phyloP scores from a whole-genome alignment of 2,888 invertebrate species.

The Cryptus armator region DNA sequence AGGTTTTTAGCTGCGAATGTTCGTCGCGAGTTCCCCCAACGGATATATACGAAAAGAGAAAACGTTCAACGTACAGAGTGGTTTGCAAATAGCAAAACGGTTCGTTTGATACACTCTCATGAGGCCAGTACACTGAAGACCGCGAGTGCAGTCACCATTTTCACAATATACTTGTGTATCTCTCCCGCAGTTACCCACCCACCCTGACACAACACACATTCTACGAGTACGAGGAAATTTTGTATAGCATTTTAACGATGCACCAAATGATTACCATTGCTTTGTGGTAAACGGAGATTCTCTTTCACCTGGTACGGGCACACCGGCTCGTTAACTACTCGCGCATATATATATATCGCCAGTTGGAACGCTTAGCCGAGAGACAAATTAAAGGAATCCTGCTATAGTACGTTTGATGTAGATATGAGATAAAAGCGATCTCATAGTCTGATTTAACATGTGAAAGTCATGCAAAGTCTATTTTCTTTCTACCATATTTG shows the following conservation, averaged over 20 bases:
- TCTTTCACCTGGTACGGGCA: neutral
- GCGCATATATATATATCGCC: neutral
- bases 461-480: neutral
- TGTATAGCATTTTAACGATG: constrained; percentile 43
- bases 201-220: neutral
- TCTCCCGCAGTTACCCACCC: neutral
- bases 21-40: neutral
- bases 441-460: neutral
- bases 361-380: neutral
- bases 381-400: constrained; percentile 18
- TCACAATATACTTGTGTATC: constrained; percentile 4
- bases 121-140: constrained; percentile 4
- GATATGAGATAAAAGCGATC: neutral
- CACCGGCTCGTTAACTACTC: neutral
- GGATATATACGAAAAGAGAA: neutral
- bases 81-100: constrained; percentile 18
- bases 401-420: constrained; percentile 3
- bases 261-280: constrained; percentile 57
- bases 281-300: constrained; percentile 54
- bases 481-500: neutral
- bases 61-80: neutral
- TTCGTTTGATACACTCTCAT: constrained; percentile 32
- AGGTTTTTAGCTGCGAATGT: neutral
- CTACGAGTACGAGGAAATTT: neutral
- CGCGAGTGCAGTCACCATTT: constrained; percentile 11